Evolutionary conservation across 2,113 vertebrate species (phyloP).

Genomic region (Macrotis lagotis): DNA sequence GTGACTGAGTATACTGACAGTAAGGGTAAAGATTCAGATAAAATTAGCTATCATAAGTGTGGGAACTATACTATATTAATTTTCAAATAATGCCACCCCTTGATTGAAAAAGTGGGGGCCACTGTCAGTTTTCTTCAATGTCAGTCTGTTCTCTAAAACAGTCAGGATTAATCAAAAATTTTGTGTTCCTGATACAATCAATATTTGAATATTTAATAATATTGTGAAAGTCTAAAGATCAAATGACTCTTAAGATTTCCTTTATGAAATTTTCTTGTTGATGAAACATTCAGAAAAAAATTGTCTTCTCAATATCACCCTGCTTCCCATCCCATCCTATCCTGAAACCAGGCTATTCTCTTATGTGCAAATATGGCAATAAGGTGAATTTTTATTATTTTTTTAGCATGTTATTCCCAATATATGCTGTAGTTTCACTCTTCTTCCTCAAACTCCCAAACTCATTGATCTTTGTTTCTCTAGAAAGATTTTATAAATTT

Average conservation of each 20-base stretch:
- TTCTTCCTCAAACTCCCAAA: not conserved
- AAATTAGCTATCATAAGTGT: not conserved
- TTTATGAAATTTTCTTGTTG: not conserved
- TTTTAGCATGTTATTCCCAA: not conserved
- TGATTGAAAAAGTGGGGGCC: not conserved
- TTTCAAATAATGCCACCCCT: not conserved
- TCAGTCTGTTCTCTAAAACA: not conserved
- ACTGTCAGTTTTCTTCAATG: not conserved
- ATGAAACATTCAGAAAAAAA: not conserved
- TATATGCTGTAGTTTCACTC: not conserved
- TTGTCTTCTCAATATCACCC: not conserved
- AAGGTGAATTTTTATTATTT: not conserved
- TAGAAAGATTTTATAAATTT: too few relatives aligned
- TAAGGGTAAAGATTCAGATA: too few relatives aligned
- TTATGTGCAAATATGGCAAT: not conserved
- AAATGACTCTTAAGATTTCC: not conserved
- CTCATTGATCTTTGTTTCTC: not conserved
- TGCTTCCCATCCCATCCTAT: not conserved
- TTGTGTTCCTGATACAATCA: not conserved
- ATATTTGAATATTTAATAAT: not conserved
- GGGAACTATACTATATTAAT: not conserved
- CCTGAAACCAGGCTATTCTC: not conserved
- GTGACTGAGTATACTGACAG: not conserved
- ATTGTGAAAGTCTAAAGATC: not conserved
- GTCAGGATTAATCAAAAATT: not conserved